phyloP scores from a whole-genome alignment of 2,797 vertebrate species.

The Hirundo rustica region DNA sequence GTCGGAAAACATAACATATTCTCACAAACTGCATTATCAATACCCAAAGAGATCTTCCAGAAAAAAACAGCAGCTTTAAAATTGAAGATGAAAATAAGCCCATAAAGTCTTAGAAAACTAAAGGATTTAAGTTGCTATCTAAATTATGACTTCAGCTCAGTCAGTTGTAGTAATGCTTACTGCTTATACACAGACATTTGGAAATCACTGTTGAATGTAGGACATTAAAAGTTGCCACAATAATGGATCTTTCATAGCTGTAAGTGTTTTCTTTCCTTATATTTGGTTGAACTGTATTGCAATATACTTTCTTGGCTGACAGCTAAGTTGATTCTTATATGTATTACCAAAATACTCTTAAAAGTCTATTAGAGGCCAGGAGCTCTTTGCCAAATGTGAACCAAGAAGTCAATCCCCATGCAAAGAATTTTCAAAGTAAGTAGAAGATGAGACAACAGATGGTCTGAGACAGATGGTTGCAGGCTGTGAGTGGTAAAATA shows the following conservation, averaged over 20 bases:
- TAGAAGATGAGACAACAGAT: slow-evolving; percentile 43
- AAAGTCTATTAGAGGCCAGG: neutral
- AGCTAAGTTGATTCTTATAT: neutral
- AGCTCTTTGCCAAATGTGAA: neutral
- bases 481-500: slow-evolving; percentile 13
- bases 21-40: neutral
- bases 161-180: neutral
- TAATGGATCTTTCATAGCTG: neutral
- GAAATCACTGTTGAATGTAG: neutral
- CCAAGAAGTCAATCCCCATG: neutral
- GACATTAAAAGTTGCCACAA: neutral
- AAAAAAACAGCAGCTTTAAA: neutral
- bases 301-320: neutral
- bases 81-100: neutral
- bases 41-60: neutral
- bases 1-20: neutral
- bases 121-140: neutral
- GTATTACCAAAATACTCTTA: neutral
- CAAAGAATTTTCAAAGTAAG: slow-evolving; percentile 41
- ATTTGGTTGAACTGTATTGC: neutral
- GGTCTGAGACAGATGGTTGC: slow-evolving; percentile 48
- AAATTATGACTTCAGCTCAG: neutral
- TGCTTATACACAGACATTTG: neutral
- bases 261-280: neutral
- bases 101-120: neutral